Evolutionary conservation across 1,140 invertebrate species (phyloP).

Genomic region (Apis mellifera): Amel_HAv3.1 CM009933.2:8040001-8040500

Average conservation of each 20-base stretch:
- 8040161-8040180: constrained; percentile 30
- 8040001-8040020: constrained; percentile 59
- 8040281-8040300: neutral
- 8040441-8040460: neutral
- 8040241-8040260: neutral
- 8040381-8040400: constrained; percentile 22
- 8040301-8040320: neutral
- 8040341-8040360: neutral
- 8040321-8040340: neutral
- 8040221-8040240: neutral
- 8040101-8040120: neutral
- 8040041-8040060: constrained; percentile 27
- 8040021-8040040: constrained; percentile 60
- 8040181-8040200: constrained; percentile 1
- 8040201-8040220: neutral
- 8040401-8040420: constrained; percentile 41
- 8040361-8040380: neutral
- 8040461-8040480: neutral
- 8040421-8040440: neutral
- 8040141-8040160: neutral
- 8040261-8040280: neutral
- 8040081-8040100: constrained; percentile 12
- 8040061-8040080: constrained; percentile 38
- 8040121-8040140: neutral
- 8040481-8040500: neutral